Evolutionary conservation across 2,113 vertebrate genomes (phyloP).

Genomic region (Trichomycterus rosablanca): DNA sequence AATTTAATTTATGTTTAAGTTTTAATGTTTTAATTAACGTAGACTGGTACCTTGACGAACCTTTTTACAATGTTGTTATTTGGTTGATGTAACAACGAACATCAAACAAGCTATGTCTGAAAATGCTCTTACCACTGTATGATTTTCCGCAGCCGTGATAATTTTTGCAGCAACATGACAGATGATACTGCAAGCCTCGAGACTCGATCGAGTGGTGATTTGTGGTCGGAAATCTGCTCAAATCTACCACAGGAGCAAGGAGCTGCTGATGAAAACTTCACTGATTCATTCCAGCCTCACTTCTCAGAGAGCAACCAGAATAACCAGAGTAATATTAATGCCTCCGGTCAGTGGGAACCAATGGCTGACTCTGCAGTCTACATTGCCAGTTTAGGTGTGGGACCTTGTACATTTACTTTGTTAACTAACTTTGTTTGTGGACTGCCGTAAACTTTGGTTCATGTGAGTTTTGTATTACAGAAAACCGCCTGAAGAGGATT

Average conservation of each 20-base stretch:
- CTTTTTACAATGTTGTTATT: no score
- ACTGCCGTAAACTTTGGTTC: neutral
- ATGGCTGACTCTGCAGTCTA: conserved; percentile 89
- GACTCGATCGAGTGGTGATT: conserved; percentile 73
- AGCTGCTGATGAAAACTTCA: conserved; percentile 66
- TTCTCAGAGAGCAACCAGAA: conserved; percentile 31
- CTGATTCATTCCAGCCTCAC: conserved; percentile 78
- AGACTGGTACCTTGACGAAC: no score
- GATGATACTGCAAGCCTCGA: conserved; percentile 70
- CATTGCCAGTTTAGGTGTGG: conserved; percentile 86
- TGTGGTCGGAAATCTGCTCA: conserved; percentile 90
- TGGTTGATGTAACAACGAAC: no score
- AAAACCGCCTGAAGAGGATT: conserved; percentile 86
- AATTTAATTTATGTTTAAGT: no score
- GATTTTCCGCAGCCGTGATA: neutral
- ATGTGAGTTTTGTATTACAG: conserved; percentile 53
- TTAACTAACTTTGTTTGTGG: neutral
- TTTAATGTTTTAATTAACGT: no score
- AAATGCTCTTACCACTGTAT: neutral
- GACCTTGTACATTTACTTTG: neutral
- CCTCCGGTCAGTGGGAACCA: conserved; percentile 80
- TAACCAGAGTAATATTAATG: conserved; percentile 19
- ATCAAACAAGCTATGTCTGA: no score
- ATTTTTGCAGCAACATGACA: conserved; percentile 66
- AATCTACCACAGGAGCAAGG: conserved; percentile 64